These are phyloP conservation scores for Idaea biselata DNA, from an alignment of 2,888 invertebrate species.

Conservation along the genomic window DNA sequence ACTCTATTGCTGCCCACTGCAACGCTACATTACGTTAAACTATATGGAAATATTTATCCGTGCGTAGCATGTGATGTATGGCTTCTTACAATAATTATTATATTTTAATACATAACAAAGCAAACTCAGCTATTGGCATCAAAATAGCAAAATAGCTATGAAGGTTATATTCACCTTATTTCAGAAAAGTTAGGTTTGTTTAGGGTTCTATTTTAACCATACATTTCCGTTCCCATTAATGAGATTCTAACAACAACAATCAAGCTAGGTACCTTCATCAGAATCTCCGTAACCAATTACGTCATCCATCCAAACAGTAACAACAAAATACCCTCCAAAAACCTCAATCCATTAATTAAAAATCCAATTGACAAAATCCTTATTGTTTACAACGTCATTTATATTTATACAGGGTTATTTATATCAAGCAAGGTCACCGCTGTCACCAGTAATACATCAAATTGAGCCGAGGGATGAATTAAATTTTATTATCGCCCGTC, in stretches of 20 bases:
- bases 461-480: slow-evolving; percentile 35
- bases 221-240: neutral
- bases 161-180: too few species aligned
- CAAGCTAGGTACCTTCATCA: neutral
- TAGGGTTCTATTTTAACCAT: neutral
- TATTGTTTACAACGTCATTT: slow-evolving; percentile 2
- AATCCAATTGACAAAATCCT: neutral
- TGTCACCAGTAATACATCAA: slow-evolving; percentile 57
- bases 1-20: too few species aligned
- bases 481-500: slow-evolving; percentile 45
- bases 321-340: neutral
- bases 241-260: neutral
- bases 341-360: neutral
- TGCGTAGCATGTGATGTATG: too few species aligned
- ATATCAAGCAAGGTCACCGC: slow-evolving; percentile 42
- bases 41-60: too few species aligned
- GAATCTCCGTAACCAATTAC: neutral
- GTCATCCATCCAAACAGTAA: neutral
- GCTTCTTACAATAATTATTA: too few species aligned
- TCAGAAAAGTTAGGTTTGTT: neutral
- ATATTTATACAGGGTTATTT: slow-evolving; percentile 9
- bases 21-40: too few species aligned
- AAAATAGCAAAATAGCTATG: too few species aligned
- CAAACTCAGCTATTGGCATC: too few species aligned
- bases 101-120: too few species aligned